phyloP scores from a whole-genome alignment of 2,797 vertebrate species.

The Falco cherrug region DNA sequence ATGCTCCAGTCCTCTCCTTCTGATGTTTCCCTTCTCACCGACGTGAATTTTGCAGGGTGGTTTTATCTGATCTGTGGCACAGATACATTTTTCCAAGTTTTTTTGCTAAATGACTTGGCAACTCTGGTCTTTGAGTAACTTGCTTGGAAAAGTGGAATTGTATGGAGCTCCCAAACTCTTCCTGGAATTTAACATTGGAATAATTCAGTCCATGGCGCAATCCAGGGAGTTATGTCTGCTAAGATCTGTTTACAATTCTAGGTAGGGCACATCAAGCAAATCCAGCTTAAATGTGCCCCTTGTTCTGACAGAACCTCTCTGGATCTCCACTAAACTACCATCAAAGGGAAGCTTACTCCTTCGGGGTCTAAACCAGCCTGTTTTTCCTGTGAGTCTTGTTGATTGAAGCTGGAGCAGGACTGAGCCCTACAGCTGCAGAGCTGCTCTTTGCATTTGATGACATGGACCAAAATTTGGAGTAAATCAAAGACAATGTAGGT shows the following conservation, averaged over 20 bases:
- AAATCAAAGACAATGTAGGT: neutral
- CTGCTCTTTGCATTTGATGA: neutral
- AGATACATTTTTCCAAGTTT: neutral
- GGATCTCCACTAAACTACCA: neutral
- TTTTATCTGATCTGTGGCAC: neutral
- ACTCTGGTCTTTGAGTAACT: neutral
- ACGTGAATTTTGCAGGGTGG: neutral
- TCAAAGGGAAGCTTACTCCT: neutral
- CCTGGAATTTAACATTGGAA: neutral
- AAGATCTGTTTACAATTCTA: neutral
- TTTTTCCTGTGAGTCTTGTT: neutral
- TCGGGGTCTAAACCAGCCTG: neutral
- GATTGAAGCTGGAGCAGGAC: neutral
- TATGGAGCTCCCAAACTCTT: neutral
- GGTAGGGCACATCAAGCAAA: neutral
- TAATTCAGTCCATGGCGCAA: neutral
- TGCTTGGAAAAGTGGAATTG: neutral
- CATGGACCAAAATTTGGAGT: neutral
- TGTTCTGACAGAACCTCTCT: neutral
- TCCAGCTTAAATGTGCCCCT: neutral
- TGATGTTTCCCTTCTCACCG: neutral
- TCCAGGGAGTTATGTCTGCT: neutral
- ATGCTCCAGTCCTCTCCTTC: neutral
- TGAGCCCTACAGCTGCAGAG: neutral
- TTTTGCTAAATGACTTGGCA: neutral